A percentile compares a stretch with the other conserved stretches of the same genome.
Evolutionary conservation across 64 coral and sea anemone species (phyloP).

Genomic region (Orbicella faveolata): DNA sequence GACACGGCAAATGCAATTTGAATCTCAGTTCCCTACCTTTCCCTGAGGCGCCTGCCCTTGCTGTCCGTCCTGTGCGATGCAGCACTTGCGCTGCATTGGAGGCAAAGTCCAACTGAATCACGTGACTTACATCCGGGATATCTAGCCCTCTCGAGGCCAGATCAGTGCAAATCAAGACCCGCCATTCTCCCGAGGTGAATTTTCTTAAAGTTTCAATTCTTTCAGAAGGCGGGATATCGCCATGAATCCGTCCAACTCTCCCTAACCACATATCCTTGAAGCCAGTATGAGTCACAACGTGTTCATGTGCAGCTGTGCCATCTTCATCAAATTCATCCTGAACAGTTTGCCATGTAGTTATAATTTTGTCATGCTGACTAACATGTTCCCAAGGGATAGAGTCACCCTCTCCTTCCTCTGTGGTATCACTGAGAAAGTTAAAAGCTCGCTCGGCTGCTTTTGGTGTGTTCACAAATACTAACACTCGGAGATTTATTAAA

Average conservation of each 20-base stretch:
- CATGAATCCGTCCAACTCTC: conserved; percentile 70
- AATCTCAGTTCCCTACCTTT: conserved; percentile 50
- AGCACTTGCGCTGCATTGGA: conserved; percentile 73
- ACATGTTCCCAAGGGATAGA: conserved; percentile 1
- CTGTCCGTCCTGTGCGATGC: conserved; percentile 89
- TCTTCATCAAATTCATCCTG: background rate
- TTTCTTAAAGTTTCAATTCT: conserved; percentile 59
- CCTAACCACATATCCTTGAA: conserved; percentile 29
- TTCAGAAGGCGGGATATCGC: conserved; percentile 52
- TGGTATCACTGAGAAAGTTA: conserved; percentile 55
- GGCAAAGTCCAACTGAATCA: conserved; percentile 96
- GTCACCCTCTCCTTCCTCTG: background rate
- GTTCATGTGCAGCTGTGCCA: background rate
- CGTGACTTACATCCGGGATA: conserved; percentile 89
- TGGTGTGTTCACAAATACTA: conserved; percentile 84
- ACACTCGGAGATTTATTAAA: conserved; percentile 52
- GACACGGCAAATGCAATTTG: background rate
- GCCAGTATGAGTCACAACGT: conserved; percentile 18
- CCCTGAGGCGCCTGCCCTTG: conserved; percentile 76
- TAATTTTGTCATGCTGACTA: background rate
- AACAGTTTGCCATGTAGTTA: background rate
- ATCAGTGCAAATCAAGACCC: conserved; percentile 89
- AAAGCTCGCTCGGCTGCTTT: conserved; percentile 59
- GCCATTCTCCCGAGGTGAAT: conserved; percentile 61
- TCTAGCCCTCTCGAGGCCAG: conserved; percentile 92